These are phyloP conservation scores for Drosophila anceps DNA, from an alignment of 2,888 invertebrate species.

Conservation along the genomic window DNA sequence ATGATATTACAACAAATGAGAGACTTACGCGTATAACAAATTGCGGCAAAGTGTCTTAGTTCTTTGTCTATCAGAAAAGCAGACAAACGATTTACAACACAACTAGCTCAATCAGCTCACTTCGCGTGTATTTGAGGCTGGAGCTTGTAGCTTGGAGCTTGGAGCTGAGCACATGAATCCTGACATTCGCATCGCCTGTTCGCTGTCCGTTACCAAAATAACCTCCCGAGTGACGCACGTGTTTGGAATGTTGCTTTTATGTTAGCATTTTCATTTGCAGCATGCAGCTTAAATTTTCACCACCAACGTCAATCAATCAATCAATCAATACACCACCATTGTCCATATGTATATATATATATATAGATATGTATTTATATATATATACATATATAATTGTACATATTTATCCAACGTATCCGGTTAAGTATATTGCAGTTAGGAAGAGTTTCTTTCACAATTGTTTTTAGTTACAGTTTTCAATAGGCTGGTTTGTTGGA, in stretches of 20 bases:
- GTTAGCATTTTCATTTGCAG: slow-evolving; percentile 57
- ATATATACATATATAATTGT: slow-evolving; percentile 22
- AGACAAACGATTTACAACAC: slow-evolving; percentile 68
- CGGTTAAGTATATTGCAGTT: slow-evolving; percentile 46
- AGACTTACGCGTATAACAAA: slow-evolving; percentile 83
- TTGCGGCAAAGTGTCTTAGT: slow-evolving; percentile 79
- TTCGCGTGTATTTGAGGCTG: slow-evolving; percentile 18
- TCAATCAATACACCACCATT: slow-evolving; percentile 72
- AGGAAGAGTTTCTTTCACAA: slow-evolving; percentile 56
- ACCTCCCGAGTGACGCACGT: slow-evolving; percentile 51
- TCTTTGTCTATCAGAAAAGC: slow-evolving; percentile 72
- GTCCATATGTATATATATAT: slow-evolving; percentile 49
- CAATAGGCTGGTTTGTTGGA: slow-evolving; percentile 64
- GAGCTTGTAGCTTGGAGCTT: slow-evolving; percentile 31
- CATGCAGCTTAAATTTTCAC: slow-evolving; percentile 71
- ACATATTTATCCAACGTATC: slow-evolving; percentile 58
- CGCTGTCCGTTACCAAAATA: slow-evolving; percentile 74
- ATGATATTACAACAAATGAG: slow-evolving; percentile 61
- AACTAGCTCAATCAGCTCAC: slow-evolving; percentile 49
- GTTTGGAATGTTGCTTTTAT: slow-evolving; percentile 35
- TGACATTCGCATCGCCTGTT: slow-evolving; percentile 48
- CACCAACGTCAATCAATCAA: slow-evolving; percentile 70
- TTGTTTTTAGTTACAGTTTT: slow-evolving; percentile 73
- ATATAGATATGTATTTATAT: slow-evolving; percentile 27
- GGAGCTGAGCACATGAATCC: slow-evolving; percentile 49